Base-by-base conservation (phyloP, 2,113 vertebrate genomes). In the Istiophorus platypterus region DNA sequence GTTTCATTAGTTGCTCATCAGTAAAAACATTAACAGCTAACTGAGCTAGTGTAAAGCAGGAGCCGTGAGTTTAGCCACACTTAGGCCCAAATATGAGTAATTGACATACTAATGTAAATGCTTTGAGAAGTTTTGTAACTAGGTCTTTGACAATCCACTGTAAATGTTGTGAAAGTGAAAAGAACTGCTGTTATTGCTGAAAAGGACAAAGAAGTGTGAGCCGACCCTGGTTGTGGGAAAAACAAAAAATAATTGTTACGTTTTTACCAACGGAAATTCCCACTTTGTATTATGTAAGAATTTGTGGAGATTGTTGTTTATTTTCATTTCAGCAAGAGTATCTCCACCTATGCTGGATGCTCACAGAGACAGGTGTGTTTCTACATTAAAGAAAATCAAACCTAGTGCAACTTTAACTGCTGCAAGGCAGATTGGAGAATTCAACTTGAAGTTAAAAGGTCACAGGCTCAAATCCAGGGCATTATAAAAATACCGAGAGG, bases 401-500 rank as follows among this genome's bases (percentile, higher is more conserved):
- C 24, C 42, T 15, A 79, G 26, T 37, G 12, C 67, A 56, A 24
- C 29, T 22, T 34, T 13, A 72, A n/a, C 64, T 61, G 15, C 20
- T 3, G 37, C 41, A 57, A 63, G 14, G 47, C 41, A n/a, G 54
- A 24, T 59, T 39, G 11, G 27, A 37, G 20, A 64, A 64, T 27
- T 61, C 24, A 22, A 65, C 26, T 56, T 26, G 24, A 17, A 45
- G 78, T 17, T 66, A 13, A 13, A 42, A 2, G 41, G 14, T 56
- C n/a, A 68, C 17, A 27, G 37, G 29, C 62, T 51, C 66, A 29
- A 78, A 64, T 76, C 42, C 42, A 11, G 14, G 13, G 39, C 67
- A 81, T 0, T 26, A 58, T 69, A 72, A 81, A 72, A 76, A 82
- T 67, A 77, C 67, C 9, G n/a, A 39, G n/a, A 64, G 70, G 77